Evolutionary conservation across 1,140 invertebrate species (phyloP).

Genomic region (Nylanderia fulva): DNA sequence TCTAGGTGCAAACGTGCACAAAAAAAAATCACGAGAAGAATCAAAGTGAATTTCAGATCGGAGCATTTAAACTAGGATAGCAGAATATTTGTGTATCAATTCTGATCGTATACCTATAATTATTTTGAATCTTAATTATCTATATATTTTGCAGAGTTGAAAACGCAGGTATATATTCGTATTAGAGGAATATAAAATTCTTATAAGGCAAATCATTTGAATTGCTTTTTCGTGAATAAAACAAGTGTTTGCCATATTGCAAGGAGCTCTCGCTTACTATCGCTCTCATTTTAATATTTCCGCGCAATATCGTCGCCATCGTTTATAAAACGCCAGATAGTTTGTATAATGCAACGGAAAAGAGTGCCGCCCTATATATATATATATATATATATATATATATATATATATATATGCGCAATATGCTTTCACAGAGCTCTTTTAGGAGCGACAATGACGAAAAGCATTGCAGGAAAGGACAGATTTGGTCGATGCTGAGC

Average conservation of each 20-base stretch:
- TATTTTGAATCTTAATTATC: background rate
- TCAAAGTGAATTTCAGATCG: background rate
- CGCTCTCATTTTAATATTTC: constrained; percentile 31
- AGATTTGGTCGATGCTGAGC: background rate
- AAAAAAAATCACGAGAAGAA: background rate
- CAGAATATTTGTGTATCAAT: background rate
- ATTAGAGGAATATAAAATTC: background rate
- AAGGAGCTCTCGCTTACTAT: background rate
- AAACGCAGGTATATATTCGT: background rate
- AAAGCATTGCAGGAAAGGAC: background rate
- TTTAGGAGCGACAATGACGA: background rate
- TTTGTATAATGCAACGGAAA: constrained; percentile 63
- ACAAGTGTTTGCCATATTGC: constrained; percentile 19
- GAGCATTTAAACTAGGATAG: background rate
- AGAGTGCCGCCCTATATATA: constrained; percentile 12
- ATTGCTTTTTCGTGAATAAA: constrained; percentile 10
- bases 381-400: constrained; percentile 47
- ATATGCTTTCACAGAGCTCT: constrained; percentile 54
- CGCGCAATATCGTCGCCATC: constrained; percentile 46
- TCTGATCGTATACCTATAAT: background rate
- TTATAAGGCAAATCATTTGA: constrained; percentile 2
- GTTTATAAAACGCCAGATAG: constrained; percentile 41
- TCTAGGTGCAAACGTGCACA: background rate
- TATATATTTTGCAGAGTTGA: background rate
- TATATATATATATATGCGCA: constrained; percentile 40